These are phyloP conservation scores for Syrrhaptes paradoxus DNA, from an alignment of 2,113 vertebrate species.

Conservation along the genomic window DNA sequence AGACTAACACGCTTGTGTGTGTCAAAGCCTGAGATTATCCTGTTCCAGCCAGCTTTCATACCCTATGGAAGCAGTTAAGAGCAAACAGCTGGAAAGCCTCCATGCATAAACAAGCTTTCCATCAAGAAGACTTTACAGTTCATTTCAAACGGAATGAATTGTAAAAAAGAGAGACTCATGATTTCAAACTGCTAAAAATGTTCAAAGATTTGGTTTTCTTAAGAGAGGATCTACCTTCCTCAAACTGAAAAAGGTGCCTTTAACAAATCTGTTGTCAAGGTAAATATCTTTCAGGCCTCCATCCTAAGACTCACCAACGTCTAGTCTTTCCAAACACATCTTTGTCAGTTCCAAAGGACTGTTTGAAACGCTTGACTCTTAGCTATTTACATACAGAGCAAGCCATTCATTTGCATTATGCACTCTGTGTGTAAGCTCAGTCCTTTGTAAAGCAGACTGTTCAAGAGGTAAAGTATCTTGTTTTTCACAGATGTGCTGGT, in stretches of 20 bases:
- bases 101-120: background rate
- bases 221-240: background rate
- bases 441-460: background rate
- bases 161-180: background rate
- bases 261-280: background rate
- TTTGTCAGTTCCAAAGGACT: background rate
- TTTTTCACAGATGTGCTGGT: background rate
- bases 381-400: conserved; percentile 36
- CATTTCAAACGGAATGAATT: background rate
- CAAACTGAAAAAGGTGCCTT: background rate
- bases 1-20: conserved; percentile 13
- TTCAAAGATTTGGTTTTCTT: background rate
- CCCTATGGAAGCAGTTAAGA: conserved; percentile 10
- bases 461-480: background rate
- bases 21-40: conserved; percentile 49
- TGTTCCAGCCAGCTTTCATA: conserved; percentile 2
- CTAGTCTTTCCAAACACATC: background rate
- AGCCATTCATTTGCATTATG: conserved; percentile 23
- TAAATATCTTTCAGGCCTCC: background rate
- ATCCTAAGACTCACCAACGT: background rate
- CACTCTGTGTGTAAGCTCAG: background rate
- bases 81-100: conserved; percentile 37
- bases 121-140: background rate
- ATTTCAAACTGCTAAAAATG: background rate
- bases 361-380: conserved; percentile 9